A percentile compares a stretch with the other conserved stretches of the same genome.
Evolutionary conservation across 2,888 invertebrate species (phyloP).

Genomic region (Clanis bilineata): DNA sequence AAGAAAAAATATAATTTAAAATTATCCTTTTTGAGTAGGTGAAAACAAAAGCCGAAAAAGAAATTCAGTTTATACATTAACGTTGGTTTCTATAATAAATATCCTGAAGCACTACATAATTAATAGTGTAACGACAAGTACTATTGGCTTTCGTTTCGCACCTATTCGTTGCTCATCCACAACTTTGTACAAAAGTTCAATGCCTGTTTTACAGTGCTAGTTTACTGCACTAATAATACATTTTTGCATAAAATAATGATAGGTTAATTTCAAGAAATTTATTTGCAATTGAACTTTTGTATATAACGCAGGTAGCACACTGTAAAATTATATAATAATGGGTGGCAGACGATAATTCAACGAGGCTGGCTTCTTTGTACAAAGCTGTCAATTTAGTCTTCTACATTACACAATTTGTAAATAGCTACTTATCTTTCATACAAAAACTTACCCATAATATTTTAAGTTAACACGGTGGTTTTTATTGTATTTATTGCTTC

Average conservation of each 20-base stretch:
- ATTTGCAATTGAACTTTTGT: conserved; percentile 63
- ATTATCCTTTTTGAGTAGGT: conserved; percentile 32
- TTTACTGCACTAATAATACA: conserved; percentile 12
- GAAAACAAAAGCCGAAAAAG: conserved; percentile 31
- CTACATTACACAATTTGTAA: conserved; percentile 29
- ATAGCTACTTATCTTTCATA: conserved; percentile 15
- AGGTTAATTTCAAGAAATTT: conserved; percentile 23
- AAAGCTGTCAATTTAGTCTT: conserved; percentile 62
- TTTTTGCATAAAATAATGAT: conserved; percentile 8
- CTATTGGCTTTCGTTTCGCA: conserved; percentile 35
- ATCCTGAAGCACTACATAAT: background rate
- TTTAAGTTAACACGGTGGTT: conserved; percentile 24
- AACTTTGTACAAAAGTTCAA: conserved; percentile 77
- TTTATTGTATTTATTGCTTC: conserved; percentile 30
- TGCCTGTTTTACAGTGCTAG: conserved; percentile 40
- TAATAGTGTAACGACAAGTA: background rate
- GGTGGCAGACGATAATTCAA: conserved; percentile 51
- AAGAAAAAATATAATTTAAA: conserved; percentile 50
- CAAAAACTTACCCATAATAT: conserved; percentile 64
- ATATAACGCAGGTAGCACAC: conserved; percentile 28
- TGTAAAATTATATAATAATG: conserved; percentile 34
- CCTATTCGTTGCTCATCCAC: conserved; percentile 44
- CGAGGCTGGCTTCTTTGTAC: conserved; percentile 65
- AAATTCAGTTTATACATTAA: background rate
- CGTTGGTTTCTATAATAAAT: background rate